A percentile compares a stretch with the other conserved stretches of the same genome.
Conservation (phyloP, 2,888 invertebrate genomes). For the Pterostichus madidus region DNA sequence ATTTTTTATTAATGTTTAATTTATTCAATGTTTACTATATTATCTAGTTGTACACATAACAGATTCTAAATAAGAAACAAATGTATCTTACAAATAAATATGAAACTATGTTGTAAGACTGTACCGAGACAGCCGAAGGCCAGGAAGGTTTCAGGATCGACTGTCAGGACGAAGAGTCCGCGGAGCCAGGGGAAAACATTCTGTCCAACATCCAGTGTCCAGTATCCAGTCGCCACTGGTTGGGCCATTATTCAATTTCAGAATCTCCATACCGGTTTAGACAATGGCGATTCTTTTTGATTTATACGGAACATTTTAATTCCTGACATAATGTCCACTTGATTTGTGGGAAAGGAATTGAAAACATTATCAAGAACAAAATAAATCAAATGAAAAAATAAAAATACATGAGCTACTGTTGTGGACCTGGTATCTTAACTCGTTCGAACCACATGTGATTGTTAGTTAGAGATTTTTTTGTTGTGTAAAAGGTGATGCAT, state of each 20-base stretch:
- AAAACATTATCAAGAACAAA: slow-evolving; percentile 75
- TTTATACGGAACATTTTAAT: slow-evolving; percentile 77
- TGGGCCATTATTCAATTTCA: slow-evolving; percentile 73
- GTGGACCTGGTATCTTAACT: slow-evolving; percentile 16
- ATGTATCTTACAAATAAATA: background rate
- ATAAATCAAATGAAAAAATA: slow-evolving; percentile 74
- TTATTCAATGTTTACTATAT: no score
- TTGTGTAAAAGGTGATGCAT: background rate
- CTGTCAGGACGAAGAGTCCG: background rate
- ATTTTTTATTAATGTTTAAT: no score
- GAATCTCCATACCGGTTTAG: slow-evolving; percentile 76
- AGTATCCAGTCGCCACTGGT: slow-evolving; percentile 8
- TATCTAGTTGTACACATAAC: no score
- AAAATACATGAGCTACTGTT: slow-evolving; percentile 55
- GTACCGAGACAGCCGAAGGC: slow-evolving; percentile 11
- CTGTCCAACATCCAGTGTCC: slow-evolving; percentile 35
- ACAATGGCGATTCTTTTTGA: slow-evolving; percentile 75
- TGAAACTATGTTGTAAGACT: background rate
- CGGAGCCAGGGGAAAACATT: background rate
- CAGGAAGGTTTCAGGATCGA: background rate
- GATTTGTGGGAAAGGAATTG: slow-evolving; percentile 77
- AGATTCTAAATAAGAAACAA: no score
- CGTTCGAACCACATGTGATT: slow-evolving; percentile 12
- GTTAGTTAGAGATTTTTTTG: background rate
- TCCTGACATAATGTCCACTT: slow-evolving; percentile 77